These are phyloP conservation scores for Hassar affinis DNA, from an alignment of 2,113 vertebrate genomes.

Conservation along the genomic window DNA sequence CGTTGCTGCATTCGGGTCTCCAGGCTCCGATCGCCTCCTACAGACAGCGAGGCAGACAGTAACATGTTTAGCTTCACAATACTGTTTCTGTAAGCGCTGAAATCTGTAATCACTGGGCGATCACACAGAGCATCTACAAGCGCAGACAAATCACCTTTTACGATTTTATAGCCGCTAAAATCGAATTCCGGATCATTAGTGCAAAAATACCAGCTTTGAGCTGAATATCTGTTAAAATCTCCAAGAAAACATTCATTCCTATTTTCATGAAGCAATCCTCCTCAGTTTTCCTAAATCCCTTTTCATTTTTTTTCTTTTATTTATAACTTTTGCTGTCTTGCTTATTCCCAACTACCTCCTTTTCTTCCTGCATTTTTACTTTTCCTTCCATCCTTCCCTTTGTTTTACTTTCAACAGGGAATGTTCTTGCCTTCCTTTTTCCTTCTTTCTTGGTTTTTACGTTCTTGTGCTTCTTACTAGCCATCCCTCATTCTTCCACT, in stretches of 20 bases:
- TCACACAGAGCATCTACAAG: neutral
- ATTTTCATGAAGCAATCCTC: neutral
- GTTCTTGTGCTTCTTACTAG: too few relatives aligned
- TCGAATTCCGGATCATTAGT: neutral
- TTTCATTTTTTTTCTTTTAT: neutral
- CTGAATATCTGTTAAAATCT: neutral
- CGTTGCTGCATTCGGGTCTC: conserved; percentile 5
- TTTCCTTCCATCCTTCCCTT: neutral
- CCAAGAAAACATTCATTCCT: neutral
- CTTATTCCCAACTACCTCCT: neutral
- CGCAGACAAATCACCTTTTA: neutral
- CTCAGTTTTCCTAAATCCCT: neutral
- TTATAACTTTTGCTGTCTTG: neutral
- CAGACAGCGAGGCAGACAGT: neutral
- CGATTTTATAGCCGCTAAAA: neutral
- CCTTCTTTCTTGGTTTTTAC: too few relatives aligned
- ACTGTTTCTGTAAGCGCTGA: neutral
- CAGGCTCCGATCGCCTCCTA: conserved; percentile 21
- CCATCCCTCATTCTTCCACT: neutral
- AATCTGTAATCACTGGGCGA: neutral
- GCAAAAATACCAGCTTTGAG: neutral
- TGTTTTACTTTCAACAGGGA: neutral
- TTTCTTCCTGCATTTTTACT: neutral
- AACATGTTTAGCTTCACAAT: neutral
- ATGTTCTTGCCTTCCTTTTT: neutral